A percentile compares a stretch with the other conserved stretches of the same genome.
Evolutionary conservation across 2,797 vertebrate genomes (phyloP).

Genomic region (Valencia hispanica): DNA sequence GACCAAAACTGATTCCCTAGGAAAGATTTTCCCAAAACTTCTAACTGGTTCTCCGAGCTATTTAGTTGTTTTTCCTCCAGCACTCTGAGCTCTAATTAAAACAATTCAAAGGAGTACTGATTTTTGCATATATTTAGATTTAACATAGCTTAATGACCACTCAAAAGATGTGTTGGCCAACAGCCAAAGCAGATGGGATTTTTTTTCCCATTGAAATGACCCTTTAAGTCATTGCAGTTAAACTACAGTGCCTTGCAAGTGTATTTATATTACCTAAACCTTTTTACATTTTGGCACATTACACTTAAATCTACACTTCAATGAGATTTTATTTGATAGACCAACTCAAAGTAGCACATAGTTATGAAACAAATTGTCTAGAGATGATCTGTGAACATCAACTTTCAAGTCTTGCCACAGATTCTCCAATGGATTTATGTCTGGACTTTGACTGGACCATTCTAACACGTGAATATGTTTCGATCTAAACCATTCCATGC

Average conservation of each 20-base stretch:
- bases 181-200: background rate
- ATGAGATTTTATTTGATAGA: background rate
- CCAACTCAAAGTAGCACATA: background rate
- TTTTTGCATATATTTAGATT: constrained; percentile 56
- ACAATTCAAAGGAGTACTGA: constrained; percentile 30
- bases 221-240: background rate
- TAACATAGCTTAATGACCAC: constrained; percentile 17
- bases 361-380: background rate
- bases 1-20: constrained; percentile 38
- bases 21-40: constrained; percentile 36
- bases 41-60: background rate
- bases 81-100: constrained; percentile 46
- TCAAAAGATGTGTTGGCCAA: background rate
- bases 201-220: background rate
- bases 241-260: background rate
- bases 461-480: no score
- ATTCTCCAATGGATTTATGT: no score
- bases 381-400: no score
- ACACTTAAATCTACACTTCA: background rate
- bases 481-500: no score
- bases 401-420: no score
- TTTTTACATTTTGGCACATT: background rate
- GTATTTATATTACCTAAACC: background rate
- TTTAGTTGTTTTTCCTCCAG: constrained; percentile 20
- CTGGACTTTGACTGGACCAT: no score